Base-by-base conservation (phyloP, 2,797 vertebrate genomes). In the Nyctalus aviator region DNA sequence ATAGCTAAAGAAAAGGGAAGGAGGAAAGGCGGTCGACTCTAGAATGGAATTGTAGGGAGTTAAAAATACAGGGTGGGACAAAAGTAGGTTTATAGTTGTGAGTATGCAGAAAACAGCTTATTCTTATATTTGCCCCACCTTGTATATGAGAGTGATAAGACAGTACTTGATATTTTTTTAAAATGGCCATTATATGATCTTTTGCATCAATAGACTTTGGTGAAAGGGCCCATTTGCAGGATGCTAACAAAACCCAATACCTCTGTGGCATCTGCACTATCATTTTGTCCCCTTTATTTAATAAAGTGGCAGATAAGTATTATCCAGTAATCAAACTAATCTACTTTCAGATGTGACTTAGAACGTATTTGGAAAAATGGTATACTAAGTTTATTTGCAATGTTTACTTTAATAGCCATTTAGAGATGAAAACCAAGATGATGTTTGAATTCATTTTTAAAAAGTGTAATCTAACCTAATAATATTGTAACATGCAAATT, bases 361-460 rank as follows among this genome's bases (percentile, higher is more conserved):
- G 64, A 85, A 93, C 14, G 64, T 88, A 95, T 37, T 44, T 84
- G 73, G 53, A 77, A 91, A 87, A 77, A 71, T 9, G 55, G 21
- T 46, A 44, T 50, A 53, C 75, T 76, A 93, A 30, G 17, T 79
- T 94, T 81, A 72, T 50, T 53, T 75, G n/a, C 5, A 78, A 27
- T 37, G 76, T 25, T 46, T 86, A 71, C 25, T 91, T 89, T 18
- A 86, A 86, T 85, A 66, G 55, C 64, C 41, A 64, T 30, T 68
- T 69, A 32, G 77, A 95, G 72, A 92, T 92, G 32, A 85, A 90
- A 89, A 86, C 23, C 25, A 94, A 81, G 81, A 68, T 23, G 76
- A 68, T 50, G n/a, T 91, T 75, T 90, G 59, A 21, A 93, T 94
- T 91, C 86, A 83, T 69, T 94, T 89, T n/a, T 57, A 55, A 68